Conservation (phyloP, 2,113 vertebrate genomes). For the Pteruthius melanotis region DNA sequence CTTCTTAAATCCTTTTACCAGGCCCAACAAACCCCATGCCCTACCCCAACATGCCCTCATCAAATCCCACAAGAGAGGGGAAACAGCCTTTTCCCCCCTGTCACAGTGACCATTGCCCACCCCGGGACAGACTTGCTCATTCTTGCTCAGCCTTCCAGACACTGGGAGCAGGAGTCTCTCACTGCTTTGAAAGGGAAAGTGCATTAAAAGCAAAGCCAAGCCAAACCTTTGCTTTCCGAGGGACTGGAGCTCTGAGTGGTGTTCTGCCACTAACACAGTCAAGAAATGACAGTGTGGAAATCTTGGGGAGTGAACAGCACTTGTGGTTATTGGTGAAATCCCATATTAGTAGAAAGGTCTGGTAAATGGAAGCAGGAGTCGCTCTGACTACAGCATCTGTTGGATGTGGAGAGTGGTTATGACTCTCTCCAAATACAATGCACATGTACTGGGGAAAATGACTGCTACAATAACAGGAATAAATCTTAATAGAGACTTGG, state of each 20-base stretch:
- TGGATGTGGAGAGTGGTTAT: constrained; percentile 62
- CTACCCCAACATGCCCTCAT: not conserved
- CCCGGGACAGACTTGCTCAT: not conserved
- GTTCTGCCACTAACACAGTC: not conserved
- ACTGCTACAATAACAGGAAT: constrained; percentile 67
- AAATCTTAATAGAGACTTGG: constrained; percentile 69
- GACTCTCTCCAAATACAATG: constrained; percentile 60
- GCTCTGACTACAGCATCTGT: constrained; percentile 59
- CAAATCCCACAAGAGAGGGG: accelerated
- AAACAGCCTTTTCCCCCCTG: not conserved
- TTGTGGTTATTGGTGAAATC: constrained; percentile 63
- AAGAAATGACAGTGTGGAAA: constrained; percentile 14
- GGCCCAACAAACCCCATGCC: not conserved
- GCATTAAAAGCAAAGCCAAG: not conserved
- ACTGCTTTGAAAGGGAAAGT: not conserved
- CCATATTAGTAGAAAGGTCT: constrained; percentile 50
- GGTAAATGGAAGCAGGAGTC: constrained; percentile 63
- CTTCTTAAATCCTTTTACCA: not conserved
- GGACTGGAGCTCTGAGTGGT: not conserved
- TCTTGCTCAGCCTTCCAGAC: not conserved
- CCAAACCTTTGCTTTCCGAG: not conserved
- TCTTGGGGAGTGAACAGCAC: constrained; percentile 37
- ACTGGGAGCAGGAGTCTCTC: not conserved
- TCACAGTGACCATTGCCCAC: not conserved
- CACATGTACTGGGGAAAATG: constrained; percentile 59